phyloP scores from a whole-genome alignment of 2,113 vertebrate genomes.

The Dromaius novaehollandiae region DNA sequence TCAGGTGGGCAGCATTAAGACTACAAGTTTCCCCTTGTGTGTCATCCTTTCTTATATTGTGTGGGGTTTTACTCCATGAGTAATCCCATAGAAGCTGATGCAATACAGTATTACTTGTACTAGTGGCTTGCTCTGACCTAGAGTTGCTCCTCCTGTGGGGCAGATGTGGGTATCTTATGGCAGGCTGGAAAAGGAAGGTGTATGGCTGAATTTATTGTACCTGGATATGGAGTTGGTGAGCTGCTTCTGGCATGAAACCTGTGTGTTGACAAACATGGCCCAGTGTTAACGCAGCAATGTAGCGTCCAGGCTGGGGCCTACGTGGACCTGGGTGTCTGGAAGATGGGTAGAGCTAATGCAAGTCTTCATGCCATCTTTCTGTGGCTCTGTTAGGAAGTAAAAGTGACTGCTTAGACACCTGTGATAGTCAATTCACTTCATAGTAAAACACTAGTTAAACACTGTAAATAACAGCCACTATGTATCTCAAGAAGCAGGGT shows the following conservation, averaged over 20 bases:
- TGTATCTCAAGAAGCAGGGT: neutral
- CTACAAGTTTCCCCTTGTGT: fast-evolving
- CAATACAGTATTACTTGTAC: fast-evolving
- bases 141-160: neutral
- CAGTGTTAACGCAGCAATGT: neutral
- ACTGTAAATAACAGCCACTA: neutral
- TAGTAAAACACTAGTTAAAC: neutral
- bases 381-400: neutral
- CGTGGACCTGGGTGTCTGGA: neutral
- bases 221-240: neutral
- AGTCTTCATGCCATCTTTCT: neutral
- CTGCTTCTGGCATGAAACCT: neutral
- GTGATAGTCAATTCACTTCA: neutral
- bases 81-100: fast-evolving
- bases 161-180: neutral
- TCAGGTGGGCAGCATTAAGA: fast-evolving
- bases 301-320: neutral
- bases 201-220: neutral
- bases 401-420: fast-evolving
- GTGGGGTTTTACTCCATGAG: neutral
- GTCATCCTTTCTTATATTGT: fast-evolving
- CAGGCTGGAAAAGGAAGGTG: neutral
- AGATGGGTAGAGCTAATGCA: neutral
- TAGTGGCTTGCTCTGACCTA: neutral
- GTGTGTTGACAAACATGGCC: fast-evolving